Evolutionary conservation across 1,140 invertebrate genomes (phyloP).

Genomic region (Sarcophaga bullata): DNA sequence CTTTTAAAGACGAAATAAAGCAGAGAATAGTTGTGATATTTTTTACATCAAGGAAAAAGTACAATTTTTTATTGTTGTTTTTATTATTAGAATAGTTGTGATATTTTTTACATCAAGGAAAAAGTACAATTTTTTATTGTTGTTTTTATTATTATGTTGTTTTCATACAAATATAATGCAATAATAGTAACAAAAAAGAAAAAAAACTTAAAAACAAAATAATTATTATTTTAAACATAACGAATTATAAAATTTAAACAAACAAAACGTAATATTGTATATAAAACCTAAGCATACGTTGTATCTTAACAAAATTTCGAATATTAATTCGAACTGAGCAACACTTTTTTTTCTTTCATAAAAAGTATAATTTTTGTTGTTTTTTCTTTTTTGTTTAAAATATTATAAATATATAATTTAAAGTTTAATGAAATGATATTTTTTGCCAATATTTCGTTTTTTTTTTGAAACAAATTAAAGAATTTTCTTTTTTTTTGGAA

Average conservation of each 20-base stretch:
- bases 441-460: no score
- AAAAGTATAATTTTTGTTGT: no score
- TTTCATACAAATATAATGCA: background rate
- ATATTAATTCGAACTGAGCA: conserved; percentile 13
- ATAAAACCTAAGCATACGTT: background rate
- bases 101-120: conserved; percentile 13
- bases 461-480: no score
- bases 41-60: conserved; percentile 26
- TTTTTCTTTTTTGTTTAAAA: no score
- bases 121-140: conserved; percentile 18
- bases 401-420: no score
- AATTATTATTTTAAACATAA: background rate
- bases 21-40: background rate
- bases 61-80: conserved; percentile 9
- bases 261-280: background rate
- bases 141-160: background rate
- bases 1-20: background rate
- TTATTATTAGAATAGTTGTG: background rate
- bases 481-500: no score
- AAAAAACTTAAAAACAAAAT: background rate
- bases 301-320: conserved; percentile 23
- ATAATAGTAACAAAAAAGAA: conserved; percentile 9
- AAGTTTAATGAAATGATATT: no score
- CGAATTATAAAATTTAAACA: no score
- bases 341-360: background rate